Evolutionary conservation across 2,113 vertebrate species (phyloP).

Genomic region (Atractosteus spatula): DNA sequence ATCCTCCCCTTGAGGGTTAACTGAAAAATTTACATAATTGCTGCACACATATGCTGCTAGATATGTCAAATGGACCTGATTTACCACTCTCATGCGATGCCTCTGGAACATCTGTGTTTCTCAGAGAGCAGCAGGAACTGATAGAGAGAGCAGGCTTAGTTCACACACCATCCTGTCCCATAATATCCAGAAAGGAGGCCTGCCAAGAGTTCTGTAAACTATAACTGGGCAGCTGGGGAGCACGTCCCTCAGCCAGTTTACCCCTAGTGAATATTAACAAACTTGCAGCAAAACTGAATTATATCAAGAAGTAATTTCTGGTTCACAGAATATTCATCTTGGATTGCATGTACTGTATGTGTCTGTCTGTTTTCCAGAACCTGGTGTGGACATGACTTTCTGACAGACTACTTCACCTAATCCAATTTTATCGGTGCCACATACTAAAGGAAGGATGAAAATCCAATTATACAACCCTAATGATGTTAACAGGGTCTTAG

Average conservation of each 20-base stretch:
- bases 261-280: conserved; percentile 45
- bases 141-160: conserved; percentile 22
- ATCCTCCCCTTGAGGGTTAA: background rate
- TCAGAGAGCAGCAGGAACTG: conserved; percentile 28
- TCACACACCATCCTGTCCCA: conserved; percentile 25
- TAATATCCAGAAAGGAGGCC: background rate
- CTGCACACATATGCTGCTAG: conserved; percentile 9
- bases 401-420: background rate
- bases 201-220: conserved; percentile 3
- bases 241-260: background rate
- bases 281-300: conserved; percentile 32
- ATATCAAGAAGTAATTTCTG: conserved; percentile 39
- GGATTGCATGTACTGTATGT: conserved; percentile 10
- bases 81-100: conserved; percentile 34
- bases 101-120: conserved; percentile 23
- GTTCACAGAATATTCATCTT: conserved; percentile 31
- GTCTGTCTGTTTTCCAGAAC: conserved; percentile 7
- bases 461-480: too few relatives aligned
- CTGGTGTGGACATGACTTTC: conserved; percentile 16
- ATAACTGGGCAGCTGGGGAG: background rate
- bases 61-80: conserved; percentile 28
- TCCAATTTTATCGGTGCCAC: too few relatives aligned
- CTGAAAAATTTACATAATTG: conserved; percentile 3
- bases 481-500: too few relatives aligned
- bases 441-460: too few relatives aligned